Conservation (phyloP, 2,888 invertebrate genomes). For the Cantharis nigra region DNA sequence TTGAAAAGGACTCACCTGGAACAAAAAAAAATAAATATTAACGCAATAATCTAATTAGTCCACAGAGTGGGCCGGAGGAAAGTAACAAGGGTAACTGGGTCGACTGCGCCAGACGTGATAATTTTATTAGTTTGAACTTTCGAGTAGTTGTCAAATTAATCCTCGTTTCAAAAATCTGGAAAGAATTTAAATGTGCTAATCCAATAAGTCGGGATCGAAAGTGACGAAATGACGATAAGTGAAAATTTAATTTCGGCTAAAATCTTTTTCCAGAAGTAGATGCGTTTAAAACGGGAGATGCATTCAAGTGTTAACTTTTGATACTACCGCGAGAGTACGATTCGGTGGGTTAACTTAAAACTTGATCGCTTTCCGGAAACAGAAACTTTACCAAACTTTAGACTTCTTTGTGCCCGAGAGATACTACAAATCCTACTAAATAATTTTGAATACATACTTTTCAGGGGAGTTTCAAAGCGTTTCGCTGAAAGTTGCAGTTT, state of each 20-base stretch:
- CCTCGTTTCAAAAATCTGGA: background rate
- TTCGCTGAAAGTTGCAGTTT: background rate
- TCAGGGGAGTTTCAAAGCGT: background rate
- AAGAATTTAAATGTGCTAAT: background rate
- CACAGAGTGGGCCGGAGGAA: background rate
- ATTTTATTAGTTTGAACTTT: background rate
- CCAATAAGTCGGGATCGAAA: background rate
- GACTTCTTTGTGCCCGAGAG: conserved; percentile 1
- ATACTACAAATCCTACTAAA: conserved; percentile 14
- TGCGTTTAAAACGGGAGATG: conserved; percentile 7
- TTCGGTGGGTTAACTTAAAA: conserved; percentile 3
- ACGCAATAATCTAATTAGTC: background rate
- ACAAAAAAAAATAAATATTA: conserved; percentile 6
- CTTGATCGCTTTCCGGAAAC: conserved; percentile 11
- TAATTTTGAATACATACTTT: conserved; percentile 14
- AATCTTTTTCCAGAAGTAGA: conserved; percentile 1
- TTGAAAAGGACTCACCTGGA: conserved; percentile 8
- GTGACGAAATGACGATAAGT: conserved; percentile 1
- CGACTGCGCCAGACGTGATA: too few species aligned
- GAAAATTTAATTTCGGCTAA: background rate
- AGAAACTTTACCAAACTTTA: conserved; percentile 18
- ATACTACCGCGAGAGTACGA: background rate
- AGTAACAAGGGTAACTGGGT: too few species aligned
- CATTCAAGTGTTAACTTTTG: conserved; percentile 16
- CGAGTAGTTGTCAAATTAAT: background rate